Evolutionary conservation across 1,140 invertebrate genomes (phyloP), one percentile per base, ranked within the genome.

Genomic region (Idris sp.): DNA sequence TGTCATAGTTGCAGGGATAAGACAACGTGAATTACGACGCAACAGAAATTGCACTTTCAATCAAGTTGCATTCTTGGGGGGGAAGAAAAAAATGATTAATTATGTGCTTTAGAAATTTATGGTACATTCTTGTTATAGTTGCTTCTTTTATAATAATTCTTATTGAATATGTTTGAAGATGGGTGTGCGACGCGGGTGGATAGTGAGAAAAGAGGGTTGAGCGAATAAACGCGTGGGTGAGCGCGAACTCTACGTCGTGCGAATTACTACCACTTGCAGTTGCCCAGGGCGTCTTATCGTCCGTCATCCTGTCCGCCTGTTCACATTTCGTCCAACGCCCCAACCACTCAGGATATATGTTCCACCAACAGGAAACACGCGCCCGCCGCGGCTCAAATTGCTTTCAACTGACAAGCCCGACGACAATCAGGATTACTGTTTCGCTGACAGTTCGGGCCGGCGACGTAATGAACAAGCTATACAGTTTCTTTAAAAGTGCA

Each of bases 301-400:
- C 76, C 80, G 82, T 85, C 83, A 85, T 85, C 77, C 82, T 85
- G 83, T 84, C 84, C 82, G 82, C 82, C 82, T 76, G 82, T 83
- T 80, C 79, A 76, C 79, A 81, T 82, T 83, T 84, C 76, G 73
- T 54, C 64, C 68, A 49, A 79, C 59, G 59, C 71, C 64, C 56
- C 68, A 41, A 72, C 59, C 44, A 46, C 28, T 65, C 68, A 43
- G 59, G n/a, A 71, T 77, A 59, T 56, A 62, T 73, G 62, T 30
- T n/a, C 41, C 67, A 43, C 48, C 22, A 67, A 65, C 74, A 67
- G 62, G 65, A 69, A 75, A 75, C 65, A 61, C 73, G 59, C 73
- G 61, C 64, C 62, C 38, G 56, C 61, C 62, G 58, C 75, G 61
- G 61, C 31, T 46, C 61, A 49, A 48, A 48, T 58, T 61, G 54